Evolutionary conservation across 1,140 invertebrate species (phyloP).

Genomic region (Zaprionus inermis): DNA sequence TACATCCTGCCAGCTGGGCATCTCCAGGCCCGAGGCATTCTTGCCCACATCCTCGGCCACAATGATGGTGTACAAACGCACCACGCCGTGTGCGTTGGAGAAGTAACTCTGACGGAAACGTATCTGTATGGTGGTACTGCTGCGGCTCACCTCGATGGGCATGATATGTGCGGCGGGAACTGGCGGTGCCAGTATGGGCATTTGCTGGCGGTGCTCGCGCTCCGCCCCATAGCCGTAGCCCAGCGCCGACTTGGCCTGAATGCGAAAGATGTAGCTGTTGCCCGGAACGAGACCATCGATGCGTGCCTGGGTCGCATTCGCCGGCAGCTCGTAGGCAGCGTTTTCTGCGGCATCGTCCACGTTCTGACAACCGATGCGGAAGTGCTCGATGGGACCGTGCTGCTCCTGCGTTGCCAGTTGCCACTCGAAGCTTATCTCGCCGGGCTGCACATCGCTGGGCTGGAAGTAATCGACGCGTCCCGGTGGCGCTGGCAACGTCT

Average conservation of each 20-base stretch:
- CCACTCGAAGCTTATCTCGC: conserved; percentile 93
- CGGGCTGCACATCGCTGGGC: conserved; percentile 91
- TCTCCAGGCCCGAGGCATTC: conserved; percentile 91
- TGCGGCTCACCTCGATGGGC: conserved; percentile 91
- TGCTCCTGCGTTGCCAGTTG: conserved; percentile 89
- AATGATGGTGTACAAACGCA: conserved; percentile 94
- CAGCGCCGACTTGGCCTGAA: conserved; percentile 94
- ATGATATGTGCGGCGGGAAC: conserved; percentile 89
- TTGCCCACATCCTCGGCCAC: conserved; percentile 95
- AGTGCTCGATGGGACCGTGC: conserved; percentile 93
- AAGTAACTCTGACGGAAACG: conserved; percentile 95
- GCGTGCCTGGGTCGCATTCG: conserved; percentile 88
- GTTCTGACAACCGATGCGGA: conserved; percentile 90
- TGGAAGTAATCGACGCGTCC: conserved; percentile 91
- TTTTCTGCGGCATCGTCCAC: conserved; percentile 86
- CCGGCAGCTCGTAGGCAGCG: conserved; percentile 87
- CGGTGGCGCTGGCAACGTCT: conserved; percentile 92
- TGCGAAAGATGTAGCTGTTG: conserved; percentile 91
- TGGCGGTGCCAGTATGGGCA: conserved; percentile 94
- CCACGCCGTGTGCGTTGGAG: conserved; percentile 93
- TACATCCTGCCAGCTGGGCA: conserved; percentile 96
- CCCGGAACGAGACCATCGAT: conserved; percentile 91
- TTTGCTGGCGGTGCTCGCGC: conserved; percentile 89
- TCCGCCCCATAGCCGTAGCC: conserved; percentile 91
- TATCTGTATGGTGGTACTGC: conserved; percentile 92